These are phyloP conservation scores for Acleris emargana DNA, from an alignment of 2,888 invertebrate genomes.

Conservation along the genomic window DNA sequence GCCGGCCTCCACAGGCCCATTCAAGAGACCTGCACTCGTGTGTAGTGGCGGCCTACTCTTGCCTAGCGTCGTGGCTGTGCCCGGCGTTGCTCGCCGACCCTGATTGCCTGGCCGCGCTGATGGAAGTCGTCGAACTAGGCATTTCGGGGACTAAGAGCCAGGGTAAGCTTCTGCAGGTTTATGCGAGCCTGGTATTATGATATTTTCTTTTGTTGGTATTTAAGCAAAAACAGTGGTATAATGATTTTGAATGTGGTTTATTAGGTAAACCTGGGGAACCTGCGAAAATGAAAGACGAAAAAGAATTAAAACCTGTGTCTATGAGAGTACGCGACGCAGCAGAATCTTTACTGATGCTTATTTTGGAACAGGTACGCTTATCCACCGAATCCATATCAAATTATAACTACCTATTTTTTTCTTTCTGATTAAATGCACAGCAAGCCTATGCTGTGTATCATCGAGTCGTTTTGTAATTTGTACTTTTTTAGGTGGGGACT, in stretches of 20 bases:
- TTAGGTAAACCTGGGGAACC: conserved; percentile 92
- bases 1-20: conserved; percentile 96
- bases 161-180: conserved; percentile 58
- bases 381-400: not conserved
- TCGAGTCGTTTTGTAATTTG: no score
- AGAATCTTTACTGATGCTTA: conserved; percentile 94
- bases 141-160: conserved; percentile 97
- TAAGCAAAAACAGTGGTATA: no score
- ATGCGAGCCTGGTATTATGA: conserved; percentile 17
- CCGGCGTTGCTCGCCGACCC: conserved; percentile 96
- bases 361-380: conserved; percentile 90
- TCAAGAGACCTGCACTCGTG: conserved; percentile 97
- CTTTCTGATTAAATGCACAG: no score
- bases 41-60: conserved; percentile 95
- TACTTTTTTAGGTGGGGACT: conserved; percentile 86
- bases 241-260: conserved; percentile 1
- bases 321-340: conserved; percentile 99
- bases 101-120: conserved; percentile 95
- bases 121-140: conserved; percentile 98
- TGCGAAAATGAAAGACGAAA: conserved; percentile 96
- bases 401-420: no score
- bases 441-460: no score
- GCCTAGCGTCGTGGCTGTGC: conserved; percentile 95
- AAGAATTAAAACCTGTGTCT: conserved; percentile 97
- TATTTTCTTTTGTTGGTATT: no score